Evolutionary conservation across 2,888 invertebrate species (phyloP).

Genomic region (Chorisops tibialis): DNA sequence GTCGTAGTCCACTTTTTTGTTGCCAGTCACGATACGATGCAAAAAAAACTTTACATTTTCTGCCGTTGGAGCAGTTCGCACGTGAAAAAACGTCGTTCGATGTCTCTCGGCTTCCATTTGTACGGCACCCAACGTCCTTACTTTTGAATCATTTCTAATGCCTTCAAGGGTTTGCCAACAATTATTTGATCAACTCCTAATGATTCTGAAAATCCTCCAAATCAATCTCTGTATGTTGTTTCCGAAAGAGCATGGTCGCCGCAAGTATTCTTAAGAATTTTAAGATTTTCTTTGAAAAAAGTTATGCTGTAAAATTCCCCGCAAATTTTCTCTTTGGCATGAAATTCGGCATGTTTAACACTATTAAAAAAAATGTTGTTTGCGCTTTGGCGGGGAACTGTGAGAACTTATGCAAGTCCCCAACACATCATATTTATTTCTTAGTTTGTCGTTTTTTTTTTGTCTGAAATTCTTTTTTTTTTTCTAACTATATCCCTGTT

Average conservation of each 20-base stretch:
- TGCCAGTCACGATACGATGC: neutral
- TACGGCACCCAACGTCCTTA: neutral
- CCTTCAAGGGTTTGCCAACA: neutral
- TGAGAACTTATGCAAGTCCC: too few species aligned
- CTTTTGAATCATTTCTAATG: neutral
- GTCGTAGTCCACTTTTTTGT: neutral
- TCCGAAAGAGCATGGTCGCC: neutral
- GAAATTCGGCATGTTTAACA: conserved; percentile 2
- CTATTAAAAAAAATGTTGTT: neutral
- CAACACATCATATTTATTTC: too few species aligned
- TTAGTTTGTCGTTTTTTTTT: too few species aligned
- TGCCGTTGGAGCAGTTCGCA: neutral
- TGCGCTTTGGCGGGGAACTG: neutral
- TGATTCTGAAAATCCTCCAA: neutral
- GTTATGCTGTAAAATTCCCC: neutral
- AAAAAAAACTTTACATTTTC: neutral
- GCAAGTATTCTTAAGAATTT: neutral
- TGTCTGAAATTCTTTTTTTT: too few species aligned
- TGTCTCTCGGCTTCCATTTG: neutral
- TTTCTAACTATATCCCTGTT: too few species aligned
- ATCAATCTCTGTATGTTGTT: neutral
- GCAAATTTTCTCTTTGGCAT: conserved; percentile 1
- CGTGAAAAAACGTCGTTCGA: neutral
- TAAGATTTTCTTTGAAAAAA: neutral
- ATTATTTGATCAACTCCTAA: neutral